These are phyloP conservation scores for Morelia viridis DNA, from an alignment of 2,797 vertebrate species.

Conservation along the genomic window DNA sequence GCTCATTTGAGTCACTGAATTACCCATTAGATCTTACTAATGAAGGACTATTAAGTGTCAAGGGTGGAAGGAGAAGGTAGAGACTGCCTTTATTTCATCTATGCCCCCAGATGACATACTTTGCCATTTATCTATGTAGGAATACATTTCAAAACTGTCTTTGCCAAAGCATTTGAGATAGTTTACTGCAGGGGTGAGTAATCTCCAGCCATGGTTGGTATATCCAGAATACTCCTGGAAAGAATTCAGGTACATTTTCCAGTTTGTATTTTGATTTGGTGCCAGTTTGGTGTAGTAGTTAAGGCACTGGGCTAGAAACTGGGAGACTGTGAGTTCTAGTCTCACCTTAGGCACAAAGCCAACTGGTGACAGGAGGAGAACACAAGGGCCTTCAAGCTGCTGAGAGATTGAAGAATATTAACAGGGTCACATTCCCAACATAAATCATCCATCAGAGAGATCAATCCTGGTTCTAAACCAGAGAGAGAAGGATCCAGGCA, in stretches of 20 bases:
- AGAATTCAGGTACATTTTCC: neutral
- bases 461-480: neutral
- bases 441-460: neutral
- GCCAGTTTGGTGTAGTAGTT: neutral
- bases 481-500: neutral
- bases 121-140: neutral
- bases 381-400: neutral
- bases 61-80: neutral
- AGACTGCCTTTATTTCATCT: neutral
- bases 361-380: neutral
- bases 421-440: neutral
- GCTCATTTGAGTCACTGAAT: neutral
- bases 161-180: neutral
- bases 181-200: neutral
- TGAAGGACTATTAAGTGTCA: neutral
- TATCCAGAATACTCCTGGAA: neutral
- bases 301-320: neutral
- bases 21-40: neutral
- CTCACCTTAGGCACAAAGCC: neutral
- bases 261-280: neutral
- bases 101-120: neutral
- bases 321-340: neutral
- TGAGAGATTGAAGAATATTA: neutral
- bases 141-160: neutral
- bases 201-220: neutral